Base-by-base conservation (phyloP, 1,140 invertebrate genomes). In the Panulirus ornatus region DNA sequence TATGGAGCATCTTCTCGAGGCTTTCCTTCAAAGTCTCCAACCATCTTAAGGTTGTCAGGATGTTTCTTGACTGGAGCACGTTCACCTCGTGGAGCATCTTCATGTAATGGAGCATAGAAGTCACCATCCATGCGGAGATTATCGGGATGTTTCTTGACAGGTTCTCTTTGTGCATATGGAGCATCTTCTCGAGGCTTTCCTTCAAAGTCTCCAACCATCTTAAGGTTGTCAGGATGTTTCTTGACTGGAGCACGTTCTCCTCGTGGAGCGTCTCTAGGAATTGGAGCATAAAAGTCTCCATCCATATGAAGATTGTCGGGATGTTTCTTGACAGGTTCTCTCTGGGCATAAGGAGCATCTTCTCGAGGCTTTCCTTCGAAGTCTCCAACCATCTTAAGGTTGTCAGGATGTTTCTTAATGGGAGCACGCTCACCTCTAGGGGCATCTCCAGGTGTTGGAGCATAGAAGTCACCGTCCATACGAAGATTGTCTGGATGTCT, bases 201-300 rank as follows among this genome's bases (percentile, higher is more conserved):
- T 40, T 75, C 96, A 34, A 84, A 83, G 30, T 83, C 79, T 36
- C 79, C 79, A 22, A 19, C 51, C 79, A 83, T 83, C 22, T n/a
- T 36, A 5, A 83, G 54, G 54, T 83, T 83, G 34, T 83, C 79
- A 5, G 47, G 79, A 66, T 83, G 79, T 38, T 63, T 58, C 54
- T 83, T 83, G 27, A 83, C 54, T 8, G 79, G 79, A n/a, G 79
- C 79, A 6, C 79, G 51, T 38, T 83, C 79, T 38, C 54, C 79
- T 1, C 16, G 8, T 2, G 79, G 79, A 66, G 79, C 79, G 0
- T 79, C 76, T 11, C 73, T 38, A 76, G 73, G 73, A 40, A 38
- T 30, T 1, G 73, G 73, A 6, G 73, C 73, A 40, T 38, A 38
- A 38, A 76, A 76, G 22, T 76, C 73, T 9, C 73, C 73, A 38